Conservation (phyloP, 2,113 vertebrate genomes). For the Cinclus mexicanus region DNA sequence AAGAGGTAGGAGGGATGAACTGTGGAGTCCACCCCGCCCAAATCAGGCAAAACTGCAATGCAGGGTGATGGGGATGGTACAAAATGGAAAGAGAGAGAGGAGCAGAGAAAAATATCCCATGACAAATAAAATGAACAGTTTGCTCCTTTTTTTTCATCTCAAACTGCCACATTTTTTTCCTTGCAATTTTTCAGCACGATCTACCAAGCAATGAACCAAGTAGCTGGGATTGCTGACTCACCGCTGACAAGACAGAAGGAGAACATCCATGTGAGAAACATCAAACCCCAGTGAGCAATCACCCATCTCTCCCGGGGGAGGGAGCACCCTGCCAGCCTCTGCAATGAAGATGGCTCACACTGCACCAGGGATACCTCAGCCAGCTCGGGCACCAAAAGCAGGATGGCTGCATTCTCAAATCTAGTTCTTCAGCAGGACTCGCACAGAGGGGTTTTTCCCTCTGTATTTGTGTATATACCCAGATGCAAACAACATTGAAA, state of each 20-base stretch:
- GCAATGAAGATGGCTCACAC: neutral
- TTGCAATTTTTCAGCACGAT: neutral
- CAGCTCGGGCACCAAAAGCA: neutral
- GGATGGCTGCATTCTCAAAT: neutral
- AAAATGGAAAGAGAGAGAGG: neutral
- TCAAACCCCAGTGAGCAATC: neutral
- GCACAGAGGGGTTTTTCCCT: rapidly evolving
- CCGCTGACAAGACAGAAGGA: neutral
- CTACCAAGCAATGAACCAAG: neutral
- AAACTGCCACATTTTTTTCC: neutral
- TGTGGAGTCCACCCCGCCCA: neutral
- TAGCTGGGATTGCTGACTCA: slow-evolving; percentile 31
- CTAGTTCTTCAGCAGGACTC: neutral
- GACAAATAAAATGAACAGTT: neutral
- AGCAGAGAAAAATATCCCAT: neutral
- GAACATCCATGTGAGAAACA: neutral
- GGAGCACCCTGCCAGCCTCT: neutral
- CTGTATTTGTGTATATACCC: neutral
- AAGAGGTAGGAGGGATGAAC: neutral
- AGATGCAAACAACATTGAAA: neutral
- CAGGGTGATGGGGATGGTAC: neutral
- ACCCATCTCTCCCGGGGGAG: neutral
- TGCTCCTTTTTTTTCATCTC: neutral
- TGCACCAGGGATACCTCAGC: neutral
- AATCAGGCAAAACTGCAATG: neutral